These are phyloP conservation scores for Botia kubotai DNA, from an alignment of 2,797 vertebrate genomes.

Conservation along the genomic window DNA sequence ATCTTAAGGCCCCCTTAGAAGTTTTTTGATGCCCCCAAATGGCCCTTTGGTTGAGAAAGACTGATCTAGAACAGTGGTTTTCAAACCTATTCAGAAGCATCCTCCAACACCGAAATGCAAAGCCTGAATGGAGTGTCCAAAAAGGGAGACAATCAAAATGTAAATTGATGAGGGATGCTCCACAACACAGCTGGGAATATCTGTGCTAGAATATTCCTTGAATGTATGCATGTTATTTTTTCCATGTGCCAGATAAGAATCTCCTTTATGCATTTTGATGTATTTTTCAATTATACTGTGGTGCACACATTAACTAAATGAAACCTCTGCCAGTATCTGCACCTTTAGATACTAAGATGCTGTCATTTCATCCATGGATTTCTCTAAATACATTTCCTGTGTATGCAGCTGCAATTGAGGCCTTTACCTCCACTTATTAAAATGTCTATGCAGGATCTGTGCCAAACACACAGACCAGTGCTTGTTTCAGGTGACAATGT, in stretches of 20 bases:
- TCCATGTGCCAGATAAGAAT: neutral
- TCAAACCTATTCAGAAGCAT: too few relatives aligned
- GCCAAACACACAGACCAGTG: neutral
- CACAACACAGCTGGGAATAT: too few relatives aligned
- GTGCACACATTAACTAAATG: slow-evolving; percentile 62
- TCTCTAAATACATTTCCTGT: slow-evolving; percentile 44
- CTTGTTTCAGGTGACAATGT: neutral
- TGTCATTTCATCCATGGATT: slow-evolving; percentile 47
- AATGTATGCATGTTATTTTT: neutral
- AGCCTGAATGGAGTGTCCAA: too few relatives aligned
- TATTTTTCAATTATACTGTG: neutral
- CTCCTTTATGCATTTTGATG: slow-evolving; percentile 6
- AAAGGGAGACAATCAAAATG: too few relatives aligned
- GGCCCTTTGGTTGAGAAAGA: too few relatives aligned
- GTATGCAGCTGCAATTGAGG: slow-evolving; percentile 27
- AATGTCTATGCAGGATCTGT: neutral
- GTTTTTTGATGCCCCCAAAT: neutral
- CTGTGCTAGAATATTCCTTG: too few relatives aligned
- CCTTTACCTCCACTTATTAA: slow-evolving; percentile 45
- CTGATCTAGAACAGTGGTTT: too few relatives aligned
- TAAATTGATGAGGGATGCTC: too few relatives aligned
- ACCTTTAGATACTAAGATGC: slow-evolving; percentile 52
- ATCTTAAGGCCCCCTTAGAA: too few relatives aligned
- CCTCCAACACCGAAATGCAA: too few relatives aligned
- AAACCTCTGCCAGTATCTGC: slow-evolving; percentile 52